phyloP scores from a whole-genome alignment of 2,797 vertebrate genomes.

The Sylvia borin region DNA sequence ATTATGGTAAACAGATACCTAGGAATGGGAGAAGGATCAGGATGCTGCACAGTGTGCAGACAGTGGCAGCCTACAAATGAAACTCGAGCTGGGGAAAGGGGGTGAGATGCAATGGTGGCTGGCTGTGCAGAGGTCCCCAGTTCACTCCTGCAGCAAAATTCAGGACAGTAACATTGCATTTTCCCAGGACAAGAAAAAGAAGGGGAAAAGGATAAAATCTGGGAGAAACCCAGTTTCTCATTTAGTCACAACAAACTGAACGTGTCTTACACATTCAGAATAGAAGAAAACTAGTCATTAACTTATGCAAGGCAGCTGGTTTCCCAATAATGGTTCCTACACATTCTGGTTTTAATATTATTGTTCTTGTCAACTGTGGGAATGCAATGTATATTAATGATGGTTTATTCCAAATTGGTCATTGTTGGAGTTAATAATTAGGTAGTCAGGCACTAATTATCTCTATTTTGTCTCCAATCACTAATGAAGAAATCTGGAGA shows the following conservation, averaged over 20 bases:
- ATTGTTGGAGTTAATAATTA: slow-evolving; percentile 53
- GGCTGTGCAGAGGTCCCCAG: background rate
- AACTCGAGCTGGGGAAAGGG: background rate
- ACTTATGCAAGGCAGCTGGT: slow-evolving; percentile 47
- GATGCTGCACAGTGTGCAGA: fast-evolving
- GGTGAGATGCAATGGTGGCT: background rate
- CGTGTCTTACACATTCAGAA: background rate
- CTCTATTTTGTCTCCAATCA: slow-evolving; percentile 53
- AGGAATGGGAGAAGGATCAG: background rate
- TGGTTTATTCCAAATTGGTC: slow-evolving; percentile 59
- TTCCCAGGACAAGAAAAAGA: background rate
- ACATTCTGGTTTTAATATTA: slow-evolving; percentile 63
- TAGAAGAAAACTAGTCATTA: slow-evolving; percentile 62
- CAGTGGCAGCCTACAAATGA: background rate
- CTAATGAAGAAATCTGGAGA: slow-evolving; percentile 58
- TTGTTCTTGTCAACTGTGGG: slow-evolving; percentile 46
- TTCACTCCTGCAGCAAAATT: background rate
- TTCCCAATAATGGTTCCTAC: slow-evolving; percentile 39
- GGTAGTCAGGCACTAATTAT: slow-evolving; percentile 62
- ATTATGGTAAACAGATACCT: background rate
- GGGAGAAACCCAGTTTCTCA: background rate
- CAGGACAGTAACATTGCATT: background rate
- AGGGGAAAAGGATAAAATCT: background rate
- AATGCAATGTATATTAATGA: slow-evolving; percentile 54
- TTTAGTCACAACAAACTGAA: slow-evolving; percentile 33